Conservation (phyloP, 2,888 invertebrate genomes). For the Conistra vaccinii region DNA sequence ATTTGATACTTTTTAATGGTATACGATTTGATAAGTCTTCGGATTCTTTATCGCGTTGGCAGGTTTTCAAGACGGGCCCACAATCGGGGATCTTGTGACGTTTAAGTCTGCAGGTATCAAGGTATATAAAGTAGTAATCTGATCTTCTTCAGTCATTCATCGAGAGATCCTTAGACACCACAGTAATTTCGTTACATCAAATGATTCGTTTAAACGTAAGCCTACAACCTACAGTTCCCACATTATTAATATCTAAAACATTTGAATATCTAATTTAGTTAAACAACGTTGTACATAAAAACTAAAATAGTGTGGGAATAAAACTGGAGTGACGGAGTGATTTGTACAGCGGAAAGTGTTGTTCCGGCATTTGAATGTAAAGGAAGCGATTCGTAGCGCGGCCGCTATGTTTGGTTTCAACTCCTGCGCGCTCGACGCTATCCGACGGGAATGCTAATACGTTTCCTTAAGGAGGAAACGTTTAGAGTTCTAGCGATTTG, state of each 20-base stretch:
- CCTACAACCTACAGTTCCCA: background rate
- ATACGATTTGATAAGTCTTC: conserved; percentile 22
- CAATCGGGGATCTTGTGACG: background rate
- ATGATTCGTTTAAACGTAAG: background rate
- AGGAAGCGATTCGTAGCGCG: conserved; percentile 76
- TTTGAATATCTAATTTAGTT: conserved; percentile 3
- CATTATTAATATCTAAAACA: conserved; percentile 5
- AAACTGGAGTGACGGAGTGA: conserved; percentile 78
- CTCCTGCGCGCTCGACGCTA: conserved; percentile 73
- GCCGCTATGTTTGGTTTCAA: conserved; percentile 75
- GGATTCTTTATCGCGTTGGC: conserved; percentile 35
- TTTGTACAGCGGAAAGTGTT: conserved; percentile 80
- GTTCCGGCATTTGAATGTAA: conserved; percentile 79
- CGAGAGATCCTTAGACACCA: background rate
- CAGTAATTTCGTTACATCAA: background rate
- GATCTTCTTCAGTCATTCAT: background rate
- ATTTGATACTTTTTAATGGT: conserved; percentile 64
- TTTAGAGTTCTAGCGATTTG: conserved; percentile 47
- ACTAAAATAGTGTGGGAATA: conserved; percentile 52
- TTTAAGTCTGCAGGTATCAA: background rate
- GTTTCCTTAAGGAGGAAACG: conserved; percentile 67
- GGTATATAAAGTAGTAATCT: background rate
- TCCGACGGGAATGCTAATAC: conserved; percentile 81
- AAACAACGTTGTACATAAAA: conserved; percentile 30
- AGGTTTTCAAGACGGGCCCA: conserved; percentile 17